phyloP scores from a whole-genome alignment of 2,113 vertebrate genomes.

The Sebastes schlegelii region DNA sequence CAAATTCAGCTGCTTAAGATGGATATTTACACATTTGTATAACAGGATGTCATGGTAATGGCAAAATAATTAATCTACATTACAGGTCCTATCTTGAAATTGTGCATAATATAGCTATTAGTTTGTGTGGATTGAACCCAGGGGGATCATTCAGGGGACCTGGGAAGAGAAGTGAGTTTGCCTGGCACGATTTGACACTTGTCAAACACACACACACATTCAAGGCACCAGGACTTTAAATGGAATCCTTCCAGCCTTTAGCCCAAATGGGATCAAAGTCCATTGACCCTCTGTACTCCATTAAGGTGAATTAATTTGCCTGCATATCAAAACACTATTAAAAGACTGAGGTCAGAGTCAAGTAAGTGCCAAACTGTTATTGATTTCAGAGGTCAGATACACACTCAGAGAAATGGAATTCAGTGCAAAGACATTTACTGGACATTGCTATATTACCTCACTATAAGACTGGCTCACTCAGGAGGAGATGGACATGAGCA shows the following conservation, averaged over 20 bases:
- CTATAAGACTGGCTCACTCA: conserved; percentile 16
- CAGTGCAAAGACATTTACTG: conserved; percentile 53
- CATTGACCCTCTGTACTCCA: conserved; percentile 85
- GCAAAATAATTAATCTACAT: conserved; percentile 76
- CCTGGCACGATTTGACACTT: conserved; percentile 47
- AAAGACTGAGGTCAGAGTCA: conserved; percentile 85
- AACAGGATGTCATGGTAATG: conserved; percentile 60
- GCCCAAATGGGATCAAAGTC: conserved; percentile 85
- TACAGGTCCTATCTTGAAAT: conserved; percentile 61
- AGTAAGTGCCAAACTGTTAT: conserved; percentile 73
- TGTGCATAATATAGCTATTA: conserved; percentile 82
- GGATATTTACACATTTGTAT: conserved; percentile 75
- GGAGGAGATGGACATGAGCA: conserved; percentile 28
- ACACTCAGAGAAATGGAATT: conserved; percentile 48
- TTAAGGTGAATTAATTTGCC: conserved; percentile 90
- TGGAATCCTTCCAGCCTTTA: conserved; percentile 71
- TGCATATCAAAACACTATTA: conserved; percentile 90
- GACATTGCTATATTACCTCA: conserved; percentile 59
- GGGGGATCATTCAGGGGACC: conserved; percentile 75
- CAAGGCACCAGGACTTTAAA: conserved; percentile 74
- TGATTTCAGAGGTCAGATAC: conserved; percentile 72
- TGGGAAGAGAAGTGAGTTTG: conserved; percentile 65
- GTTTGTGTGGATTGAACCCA: conserved; percentile 77
- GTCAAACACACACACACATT: conserved; percentile 16
- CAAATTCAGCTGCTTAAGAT: conserved; percentile 68